Evolutionary conservation across 2,113 vertebrate genomes (phyloP).

Genomic region (Laticauda laticaudata): DNA sequence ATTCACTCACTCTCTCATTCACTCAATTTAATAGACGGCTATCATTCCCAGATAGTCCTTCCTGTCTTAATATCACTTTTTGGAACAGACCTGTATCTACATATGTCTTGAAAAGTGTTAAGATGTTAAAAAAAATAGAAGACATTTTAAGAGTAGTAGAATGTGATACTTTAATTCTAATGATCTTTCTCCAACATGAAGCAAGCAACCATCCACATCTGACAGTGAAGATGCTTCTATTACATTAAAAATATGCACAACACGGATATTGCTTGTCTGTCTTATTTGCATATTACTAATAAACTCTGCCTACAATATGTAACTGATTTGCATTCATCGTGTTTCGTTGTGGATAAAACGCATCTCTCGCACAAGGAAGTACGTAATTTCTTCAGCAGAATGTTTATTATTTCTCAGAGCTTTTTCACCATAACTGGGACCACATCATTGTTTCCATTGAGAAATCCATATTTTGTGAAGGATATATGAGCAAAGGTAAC

Average conservation of each 20-base stretch:
- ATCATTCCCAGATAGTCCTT: neutral
- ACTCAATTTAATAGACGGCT: neutral
- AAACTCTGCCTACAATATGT: slow-evolving; percentile 69
- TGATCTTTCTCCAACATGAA: slow-evolving; percentile 54
- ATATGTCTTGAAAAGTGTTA: slow-evolving; percentile 6
- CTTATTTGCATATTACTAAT: slow-evolving; percentile 73
- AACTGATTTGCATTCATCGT: slow-evolving; percentile 67
- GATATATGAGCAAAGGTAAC: slow-evolving; percentile 46
- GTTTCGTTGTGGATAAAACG: slow-evolving; percentile 65
- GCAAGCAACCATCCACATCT: slow-evolving; percentile 47
- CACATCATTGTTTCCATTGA: slow-evolving; percentile 37
- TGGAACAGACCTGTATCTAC: neutral
- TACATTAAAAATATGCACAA: slow-evolving; percentile 62
- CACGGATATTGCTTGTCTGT: slow-evolving; percentile 64
- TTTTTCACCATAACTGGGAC: slow-evolving; percentile 52
- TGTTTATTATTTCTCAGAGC: slow-evolving; percentile 59
- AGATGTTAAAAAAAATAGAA: slow-evolving; percentile 14
- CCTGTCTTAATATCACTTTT: neutral
- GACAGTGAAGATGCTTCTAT: slow-evolving; percentile 57
- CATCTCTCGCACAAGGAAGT: slow-evolving; percentile 60
- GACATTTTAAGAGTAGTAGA: slow-evolving; percentile 13
- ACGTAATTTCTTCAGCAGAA: slow-evolving; percentile 50
- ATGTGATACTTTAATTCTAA: slow-evolving; percentile 46
- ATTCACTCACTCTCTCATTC: neutral
- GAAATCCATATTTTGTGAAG: slow-evolving; percentile 54